A percentile compares a stretch with the other conserved stretches of the same genome.
These are phyloP conservation scores for Hecatera dysodea DNA, from an alignment of 2,888 invertebrate species.

Conservation along the genomic window DNA sequence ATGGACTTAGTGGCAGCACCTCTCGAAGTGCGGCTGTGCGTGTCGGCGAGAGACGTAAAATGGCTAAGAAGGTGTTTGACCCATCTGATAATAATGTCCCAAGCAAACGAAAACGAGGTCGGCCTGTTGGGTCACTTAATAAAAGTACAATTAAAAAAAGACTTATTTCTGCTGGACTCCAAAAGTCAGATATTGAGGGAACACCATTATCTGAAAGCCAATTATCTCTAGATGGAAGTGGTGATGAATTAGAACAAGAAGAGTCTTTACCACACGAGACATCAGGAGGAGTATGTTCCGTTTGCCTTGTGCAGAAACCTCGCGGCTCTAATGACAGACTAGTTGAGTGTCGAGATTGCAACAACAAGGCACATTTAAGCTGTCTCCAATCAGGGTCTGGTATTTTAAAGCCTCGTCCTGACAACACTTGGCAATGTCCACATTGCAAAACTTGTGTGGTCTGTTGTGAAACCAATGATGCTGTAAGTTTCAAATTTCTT, in stretches of 20 bases:
- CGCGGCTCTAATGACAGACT: conserved; percentile 92
- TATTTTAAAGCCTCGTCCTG: conserved; percentile 91
- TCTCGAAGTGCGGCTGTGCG: conserved; percentile 85
- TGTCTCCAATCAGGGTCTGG: conserved; percentile 93
- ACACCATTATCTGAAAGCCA: conserved; percentile 84
- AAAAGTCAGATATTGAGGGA: conserved; percentile 80
- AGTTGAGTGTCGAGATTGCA: conserved; percentile 93
- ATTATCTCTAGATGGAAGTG: conserved; percentile 85
- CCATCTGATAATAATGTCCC: conserved; percentile 96
- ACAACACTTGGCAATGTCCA: conserved; percentile 96
- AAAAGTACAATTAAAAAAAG: conserved; percentile 91
- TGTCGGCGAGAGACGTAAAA: conserved; percentile 92
- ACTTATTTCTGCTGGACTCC: conserved; percentile 78
- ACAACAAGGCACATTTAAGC: conserved; percentile 93
- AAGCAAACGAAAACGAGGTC: conserved; percentile 92
- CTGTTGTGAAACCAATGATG: conserved; percentile 94
- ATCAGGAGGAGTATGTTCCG: conserved; percentile 92
- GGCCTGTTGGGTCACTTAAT: conserved; percentile 92
- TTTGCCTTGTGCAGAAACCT: conserved; percentile 91
- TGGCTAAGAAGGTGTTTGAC: conserved; percentile 96
- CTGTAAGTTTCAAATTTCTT: conserved; percentile 89
- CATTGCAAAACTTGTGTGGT: conserved; percentile 97
- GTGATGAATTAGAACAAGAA: conserved; percentile 85
- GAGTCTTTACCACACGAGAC: conserved; percentile 84
- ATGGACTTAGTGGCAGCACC: conserved; percentile 73